phyloP scores from a whole-genome alignment of 2,888 invertebrate genomes.

The Stictocephala bisonia region DNA sequence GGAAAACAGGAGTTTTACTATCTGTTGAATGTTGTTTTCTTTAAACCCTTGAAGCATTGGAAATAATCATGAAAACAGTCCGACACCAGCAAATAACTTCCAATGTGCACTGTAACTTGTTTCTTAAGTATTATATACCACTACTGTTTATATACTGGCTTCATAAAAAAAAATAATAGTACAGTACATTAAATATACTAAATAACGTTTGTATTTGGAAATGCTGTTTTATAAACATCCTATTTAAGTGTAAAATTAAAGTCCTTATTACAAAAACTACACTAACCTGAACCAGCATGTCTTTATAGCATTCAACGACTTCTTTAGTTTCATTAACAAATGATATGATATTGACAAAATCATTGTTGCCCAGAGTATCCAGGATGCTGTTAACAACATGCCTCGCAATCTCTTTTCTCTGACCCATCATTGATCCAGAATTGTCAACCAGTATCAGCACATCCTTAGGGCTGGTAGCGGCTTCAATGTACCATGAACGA shows the following conservation, averaged over 20 bases:
- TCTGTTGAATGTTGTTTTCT: too few relatives aligned
- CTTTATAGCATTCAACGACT: constrained; percentile 87
- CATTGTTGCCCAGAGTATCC: constrained; percentile 97
- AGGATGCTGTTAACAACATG: constrained; percentile 90
- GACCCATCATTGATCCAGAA: constrained; percentile 97
- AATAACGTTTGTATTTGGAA: too few relatives aligned
- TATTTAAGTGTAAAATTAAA: not conserved
- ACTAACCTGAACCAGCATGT: constrained; percentile 77
- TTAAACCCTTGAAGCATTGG: too few relatives aligned
- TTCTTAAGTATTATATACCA: too few relatives aligned
- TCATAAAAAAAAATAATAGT: too few relatives aligned
- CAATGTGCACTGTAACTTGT: too few relatives aligned
- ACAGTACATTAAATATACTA: too few relatives aligned
- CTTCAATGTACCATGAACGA: constrained; percentile 96
- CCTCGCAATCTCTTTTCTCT: constrained; percentile 78
- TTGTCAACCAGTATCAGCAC: constrained; percentile 94
- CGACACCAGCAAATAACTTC: too few relatives aligned
- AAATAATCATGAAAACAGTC: too few relatives aligned
- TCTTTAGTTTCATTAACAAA: constrained; percentile 77
- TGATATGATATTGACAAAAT: constrained; percentile 93
- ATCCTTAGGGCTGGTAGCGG: constrained; percentile 97
- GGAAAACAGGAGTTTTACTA: too few relatives aligned
- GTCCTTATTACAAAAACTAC: not conserved
- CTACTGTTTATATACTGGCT: too few relatives aligned
- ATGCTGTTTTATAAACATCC: too few relatives aligned